A percentile compares a stretch with the other conserved stretches of the same genome.
Conservation (phyloP, 2,797 vertebrate genomes). For the Aldrovandia affinis region DNA sequence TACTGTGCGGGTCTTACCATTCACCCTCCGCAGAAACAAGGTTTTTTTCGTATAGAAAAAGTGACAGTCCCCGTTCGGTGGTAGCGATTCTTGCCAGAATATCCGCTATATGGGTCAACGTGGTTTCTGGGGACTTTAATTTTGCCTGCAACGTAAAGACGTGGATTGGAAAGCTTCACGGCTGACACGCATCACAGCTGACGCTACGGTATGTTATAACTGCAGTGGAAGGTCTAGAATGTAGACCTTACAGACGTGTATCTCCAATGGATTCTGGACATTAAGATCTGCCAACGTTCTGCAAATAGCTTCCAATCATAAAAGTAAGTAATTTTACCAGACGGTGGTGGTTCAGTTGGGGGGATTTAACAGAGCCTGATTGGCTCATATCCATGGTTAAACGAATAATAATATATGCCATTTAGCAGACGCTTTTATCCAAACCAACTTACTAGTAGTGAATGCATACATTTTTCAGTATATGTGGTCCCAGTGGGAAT, state of each 20-base stretch:
- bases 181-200: conserved; percentile 31
- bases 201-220: not conserved
- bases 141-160: conserved; percentile 63
- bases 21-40: conserved; percentile 63
- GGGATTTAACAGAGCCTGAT: not conserved
- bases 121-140: conserved; percentile 76
- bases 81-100: conserved; percentile 86
- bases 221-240: not conserved
- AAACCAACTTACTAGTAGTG: too few relatives aligned
- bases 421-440: too few relatives aligned
- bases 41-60: conserved; percentile 86
- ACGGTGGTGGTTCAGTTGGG: not conserved
- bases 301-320: not conserved
- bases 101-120: conserved; percentile 85
- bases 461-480: too few relatives aligned
- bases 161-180: conserved; percentile 29
- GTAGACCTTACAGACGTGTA: not conserved
- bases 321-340: not conserved
- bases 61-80: conserved; percentile 82
- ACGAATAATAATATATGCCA: too few relatives aligned
- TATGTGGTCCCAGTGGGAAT: too few relatives aligned
- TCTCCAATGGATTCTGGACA: not conserved
- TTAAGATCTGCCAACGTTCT: not conserved
- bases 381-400: not conserved
- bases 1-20: conserved; percentile 67